phyloP scores from a whole-genome alignment of 2,113 vertebrate genomes.

The Peromyscus californicus region DNA sequence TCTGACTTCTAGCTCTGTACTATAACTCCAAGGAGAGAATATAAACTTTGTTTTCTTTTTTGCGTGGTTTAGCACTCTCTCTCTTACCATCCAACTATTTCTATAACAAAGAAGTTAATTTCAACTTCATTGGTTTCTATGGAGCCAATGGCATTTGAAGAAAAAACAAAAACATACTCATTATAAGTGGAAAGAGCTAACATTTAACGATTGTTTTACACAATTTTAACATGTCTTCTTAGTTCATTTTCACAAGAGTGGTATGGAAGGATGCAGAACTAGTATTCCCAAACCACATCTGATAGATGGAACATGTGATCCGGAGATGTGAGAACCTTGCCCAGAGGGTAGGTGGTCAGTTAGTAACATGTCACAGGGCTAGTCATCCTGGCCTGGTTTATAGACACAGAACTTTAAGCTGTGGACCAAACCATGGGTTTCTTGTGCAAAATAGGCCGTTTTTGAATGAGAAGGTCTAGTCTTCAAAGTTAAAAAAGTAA shows the following conservation, averaged over 20 bases:
- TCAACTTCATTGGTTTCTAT: not conserved
- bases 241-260: slow-evolving; percentile 8
- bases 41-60: slow-evolving; percentile 16
- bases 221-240: not conserved
- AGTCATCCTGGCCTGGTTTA: not conserved
- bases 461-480: not conserved
- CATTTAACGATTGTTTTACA: slow-evolving; percentile 17
- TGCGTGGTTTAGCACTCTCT: not conserved
- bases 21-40: not conserved
- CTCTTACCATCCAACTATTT: not conserved
- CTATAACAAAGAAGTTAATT: not conserved
- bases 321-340: not conserved
- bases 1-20: not conserved
- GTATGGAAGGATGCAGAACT: not conserved
- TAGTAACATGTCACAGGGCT: not conserved
- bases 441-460: not conserved
- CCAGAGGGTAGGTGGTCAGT: not conserved
- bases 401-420: not conserved
- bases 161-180: not conserved
- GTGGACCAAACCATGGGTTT: not conserved
- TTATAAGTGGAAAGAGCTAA: not conserved
- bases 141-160: not conserved
- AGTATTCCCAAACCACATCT: not conserved
- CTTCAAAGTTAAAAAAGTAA: not conserved
- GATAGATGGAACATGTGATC: not conserved